Evolutionary conservation across 1,140 invertebrate species (phyloP), one percentile per base, ranked within the genome.

Genomic region (Bicyclus anynana): DNA sequence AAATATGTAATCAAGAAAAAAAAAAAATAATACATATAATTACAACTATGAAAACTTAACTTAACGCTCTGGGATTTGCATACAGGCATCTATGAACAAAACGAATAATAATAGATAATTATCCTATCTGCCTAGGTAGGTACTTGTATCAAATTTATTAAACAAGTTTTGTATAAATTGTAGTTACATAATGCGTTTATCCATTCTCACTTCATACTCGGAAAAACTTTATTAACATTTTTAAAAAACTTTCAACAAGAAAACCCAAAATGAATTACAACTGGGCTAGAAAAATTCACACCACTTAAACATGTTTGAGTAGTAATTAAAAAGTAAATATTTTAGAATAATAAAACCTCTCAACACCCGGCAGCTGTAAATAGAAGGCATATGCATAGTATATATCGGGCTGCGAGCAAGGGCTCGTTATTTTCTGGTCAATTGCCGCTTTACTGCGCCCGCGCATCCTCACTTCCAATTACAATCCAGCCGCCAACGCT

Each of bases 361-460:
- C 63, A 65, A 62, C 65, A 65, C 59, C 74, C 80, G 69, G 79
- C 80, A 81, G 80, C 74, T 78, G 77, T 76, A 80, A 68, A 80
- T 74, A 73, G 60, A 53, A 67, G 70, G 56, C 69, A 76, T 78
- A 69, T 80, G 71, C 64, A 38, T 58, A 61, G 53, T 74, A 77
- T 72, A 69, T 74, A 72, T 59, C 52, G 64, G 64, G 46, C 56
- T 70, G 40, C 56, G 65, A 63, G 63, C 72, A 61, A 78, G 67
- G 71, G 81, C 84, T 86, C 82, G 83, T 88, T 86, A 88, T 86
- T 85, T 87, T 88, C 85, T 88, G 85, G 83, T 88, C 85, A 86
- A 86, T 88, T 87, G 84, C 82, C 76, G 74, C 72, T 88, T 84
- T 88, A 86, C 72, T 74, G 83, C 83, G 83, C 72, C 80, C 77